Evolutionary conservation across 2,797 vertebrate genomes (phyloP).

Genomic region (Protonibea diacanthus): DNA sequence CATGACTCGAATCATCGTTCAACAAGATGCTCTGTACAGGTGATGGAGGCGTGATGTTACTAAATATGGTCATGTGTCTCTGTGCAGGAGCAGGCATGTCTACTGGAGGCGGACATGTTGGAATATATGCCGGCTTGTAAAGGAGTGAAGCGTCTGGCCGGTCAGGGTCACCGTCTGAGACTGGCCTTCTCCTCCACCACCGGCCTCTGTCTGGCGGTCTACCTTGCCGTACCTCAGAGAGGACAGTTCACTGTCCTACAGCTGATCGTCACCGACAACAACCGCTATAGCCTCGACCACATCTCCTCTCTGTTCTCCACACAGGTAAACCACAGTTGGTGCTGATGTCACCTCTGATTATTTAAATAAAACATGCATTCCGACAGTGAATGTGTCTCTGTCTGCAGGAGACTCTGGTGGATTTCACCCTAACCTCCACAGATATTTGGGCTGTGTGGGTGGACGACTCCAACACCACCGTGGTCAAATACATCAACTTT

Average conservation of each 20-base stretch:
- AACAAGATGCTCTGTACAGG: no score
- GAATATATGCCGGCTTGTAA: constrained; percentile 91
- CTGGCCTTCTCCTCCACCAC: constrained; percentile 88
- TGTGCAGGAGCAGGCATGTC: constrained; percentile 91
- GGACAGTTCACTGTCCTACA: constrained; percentile 96
- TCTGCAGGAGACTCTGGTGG: constrained; percentile 91
- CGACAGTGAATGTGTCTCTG: not conserved
- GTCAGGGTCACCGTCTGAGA: constrained; percentile 89
- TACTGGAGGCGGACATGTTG: constrained; percentile 93
- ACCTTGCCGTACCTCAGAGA: constrained; percentile 88
- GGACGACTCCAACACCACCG: constrained; percentile 89
- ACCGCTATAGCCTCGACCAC: constrained; percentile 93
- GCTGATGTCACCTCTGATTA: not conserved
- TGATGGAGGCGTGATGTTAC: not conserved
- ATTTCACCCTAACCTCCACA: constrained; percentile 91
- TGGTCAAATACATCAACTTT: constrained; percentile 95
- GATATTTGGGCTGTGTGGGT: constrained; percentile 97
- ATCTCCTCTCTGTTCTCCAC: constrained; percentile 92
- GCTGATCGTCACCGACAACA: constrained; percentile 89
- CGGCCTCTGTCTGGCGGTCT: constrained; percentile 90
- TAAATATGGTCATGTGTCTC: no score
- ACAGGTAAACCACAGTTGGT: constrained; percentile 82
- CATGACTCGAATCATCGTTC: no score
- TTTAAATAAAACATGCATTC: no score
- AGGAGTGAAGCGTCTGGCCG: constrained; percentile 84